Conservation (phyloP, 92 coral and sea anemone species). For the Meandrina meandrites region DNA sequence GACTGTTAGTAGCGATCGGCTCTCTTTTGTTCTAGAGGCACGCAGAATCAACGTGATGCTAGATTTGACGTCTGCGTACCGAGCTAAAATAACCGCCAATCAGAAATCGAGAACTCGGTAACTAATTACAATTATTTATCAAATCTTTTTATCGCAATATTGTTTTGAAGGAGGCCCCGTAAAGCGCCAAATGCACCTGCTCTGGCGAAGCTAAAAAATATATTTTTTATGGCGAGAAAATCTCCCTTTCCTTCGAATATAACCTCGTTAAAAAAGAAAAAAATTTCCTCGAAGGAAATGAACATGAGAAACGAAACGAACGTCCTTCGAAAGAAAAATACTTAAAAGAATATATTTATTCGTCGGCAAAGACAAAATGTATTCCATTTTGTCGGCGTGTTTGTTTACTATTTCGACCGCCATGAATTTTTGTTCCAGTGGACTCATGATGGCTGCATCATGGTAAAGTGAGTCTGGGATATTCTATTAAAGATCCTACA, state of each 20-base stretch:
- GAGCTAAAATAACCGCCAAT: constrained; percentile 79
- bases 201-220: constrained; percentile 26
- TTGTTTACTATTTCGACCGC: constrained; percentile 54
- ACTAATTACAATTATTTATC: constrained; percentile 92
- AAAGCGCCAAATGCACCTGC: constrained; percentile 81
- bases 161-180: constrained; percentile 74
- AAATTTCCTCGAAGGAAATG: background rate
- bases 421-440: constrained; percentile 42
- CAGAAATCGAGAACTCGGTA: constrained; percentile 61
- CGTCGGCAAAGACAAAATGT: constrained; percentile 38
- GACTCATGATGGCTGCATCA: constrained; percentile 14
- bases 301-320: constrained; percentile 9
- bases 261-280: background rate
- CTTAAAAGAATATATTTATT: constrained; percentile 39
- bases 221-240: constrained; percentile 35
- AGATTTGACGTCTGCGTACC: constrained; percentile 54
- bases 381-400: constrained; percentile 52
- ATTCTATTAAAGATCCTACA: background rate
- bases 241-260: constrained; percentile 24
- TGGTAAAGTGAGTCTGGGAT: background rate
- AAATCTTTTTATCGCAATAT: constrained; percentile 87
- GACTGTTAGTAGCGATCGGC: constrained; percentile 54
- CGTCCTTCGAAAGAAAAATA: background rate
- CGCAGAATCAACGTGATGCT: constrained; percentile 60
- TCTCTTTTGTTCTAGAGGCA: constrained; percentile 56